Evolutionary conservation across 2,113 vertebrate species (phyloP).

Genomic region (Erythrolamprus reginae): DNA sequence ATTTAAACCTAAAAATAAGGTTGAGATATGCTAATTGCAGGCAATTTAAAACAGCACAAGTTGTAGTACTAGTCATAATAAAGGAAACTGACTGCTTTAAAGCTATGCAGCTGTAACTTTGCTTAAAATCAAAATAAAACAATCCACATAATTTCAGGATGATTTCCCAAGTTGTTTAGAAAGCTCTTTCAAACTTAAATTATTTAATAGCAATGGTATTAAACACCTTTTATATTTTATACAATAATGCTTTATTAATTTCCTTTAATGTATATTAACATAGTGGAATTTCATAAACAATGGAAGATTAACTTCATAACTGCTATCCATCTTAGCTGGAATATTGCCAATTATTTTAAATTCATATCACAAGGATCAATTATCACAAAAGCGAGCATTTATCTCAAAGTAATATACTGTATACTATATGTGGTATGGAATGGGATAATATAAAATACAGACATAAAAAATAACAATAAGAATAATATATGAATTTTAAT

Average conservation of each 20-base stretch:
- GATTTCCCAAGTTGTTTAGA: conserved; percentile 66
- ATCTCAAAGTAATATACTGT: neutral
- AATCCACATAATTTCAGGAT: conserved; percentile 63
- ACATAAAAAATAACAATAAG: neutral
- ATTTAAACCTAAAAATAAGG: conserved; percentile 95
- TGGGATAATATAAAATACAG: neutral
- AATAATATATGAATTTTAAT: neutral
- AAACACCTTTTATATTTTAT: neutral
- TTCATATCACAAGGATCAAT: neutral
- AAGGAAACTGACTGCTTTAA: conserved; percentile 76
- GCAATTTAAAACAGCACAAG: conserved; percentile 84
- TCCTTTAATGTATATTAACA: neutral
- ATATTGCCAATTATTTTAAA: conserved; percentile 10
- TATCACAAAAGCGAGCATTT: neutral
- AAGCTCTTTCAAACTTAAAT: conserved; percentile 46
- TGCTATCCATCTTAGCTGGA: conserved; percentile 2
- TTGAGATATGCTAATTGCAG: conserved; percentile 91
- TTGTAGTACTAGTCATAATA: conserved; percentile 84
- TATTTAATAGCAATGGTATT: conserved; percentile 1
- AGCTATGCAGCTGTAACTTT: conserved; percentile 75
- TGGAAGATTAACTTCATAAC: neutral
- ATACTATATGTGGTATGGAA: neutral
- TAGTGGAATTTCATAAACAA: conserved; percentile 22
- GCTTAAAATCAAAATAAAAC: conserved; percentile 77
- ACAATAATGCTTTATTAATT: neutral